Evolutionary conservation across 2,888 invertebrate species (phyloP).

Genomic region (Laspeyria flexula): DNA sequence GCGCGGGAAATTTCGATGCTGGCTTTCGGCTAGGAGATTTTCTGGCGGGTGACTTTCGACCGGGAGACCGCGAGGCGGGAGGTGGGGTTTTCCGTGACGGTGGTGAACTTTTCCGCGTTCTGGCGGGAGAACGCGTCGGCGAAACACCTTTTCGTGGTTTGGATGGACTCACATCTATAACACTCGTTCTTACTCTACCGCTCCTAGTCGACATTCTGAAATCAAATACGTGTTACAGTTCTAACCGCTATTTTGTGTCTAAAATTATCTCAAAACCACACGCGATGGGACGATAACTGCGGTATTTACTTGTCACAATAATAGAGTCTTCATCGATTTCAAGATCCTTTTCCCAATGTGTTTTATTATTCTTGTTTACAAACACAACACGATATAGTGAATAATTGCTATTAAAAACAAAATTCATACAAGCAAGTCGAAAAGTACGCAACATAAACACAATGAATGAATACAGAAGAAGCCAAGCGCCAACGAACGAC

Average conservation of each 20-base stretch:
- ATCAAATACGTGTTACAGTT: conserved; percentile 41
- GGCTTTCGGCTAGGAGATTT: conserved; percentile 82
- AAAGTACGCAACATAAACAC: conserved; percentile 53
- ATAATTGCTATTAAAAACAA: conserved; percentile 22
- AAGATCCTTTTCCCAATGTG: conserved; percentile 24
- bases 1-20: conserved; percentile 69
- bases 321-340: conserved; percentile 40
- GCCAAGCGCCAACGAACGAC: conserved; percentile 76
- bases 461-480: conserved; percentile 56
- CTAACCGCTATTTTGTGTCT: conserved; percentile 48
- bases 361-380: conserved; percentile 20
- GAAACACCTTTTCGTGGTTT: conserved; percentile 70
- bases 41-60: conserved; percentile 82
- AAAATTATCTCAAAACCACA: conserved; percentile 75
- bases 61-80: conserved; percentile 60
- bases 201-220: conserved; percentile 78
- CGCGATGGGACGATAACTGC: conserved; percentile 60
- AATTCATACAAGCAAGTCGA: conserved; percentile 47
- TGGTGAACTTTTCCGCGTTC: conserved; percentile 72
- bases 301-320: conserved; percentile 55
- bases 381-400: conserved; percentile 13
- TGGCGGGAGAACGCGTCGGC: conserved; percentile 78
- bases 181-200: conserved; percentile 66
- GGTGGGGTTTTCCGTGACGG: conserved; percentile 63
- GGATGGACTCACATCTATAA: conserved; percentile 69